Base-by-base conservation (phyloP, 2,113 vertebrate genomes). In the Sialia sialis region DNA sequence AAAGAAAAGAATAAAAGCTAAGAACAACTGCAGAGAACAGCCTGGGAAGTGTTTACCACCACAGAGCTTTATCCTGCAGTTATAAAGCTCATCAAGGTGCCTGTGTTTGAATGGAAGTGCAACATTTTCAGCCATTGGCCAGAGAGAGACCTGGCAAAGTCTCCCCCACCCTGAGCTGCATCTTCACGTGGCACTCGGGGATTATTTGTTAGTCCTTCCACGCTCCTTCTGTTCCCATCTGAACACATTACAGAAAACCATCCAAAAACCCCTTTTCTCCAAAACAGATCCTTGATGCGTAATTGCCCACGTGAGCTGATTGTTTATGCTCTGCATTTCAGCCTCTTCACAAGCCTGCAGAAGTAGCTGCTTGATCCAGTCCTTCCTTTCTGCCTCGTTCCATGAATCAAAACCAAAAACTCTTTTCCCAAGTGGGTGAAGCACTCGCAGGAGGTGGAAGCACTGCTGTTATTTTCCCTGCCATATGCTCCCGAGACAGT, bases 381-480 rank as follows among this genome's bases (percentile, higher is more conserved):
- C 64, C 87, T 93, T 69, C 91, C 78, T 26, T 36, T 49, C 72
- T 74, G 64, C 62, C 85, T 93, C 48, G 7, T 84, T 73, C 83
- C 76, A 10, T 7, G 9, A 74, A 84, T 60, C 82, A 49, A 85
- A 94, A 79, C 69, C 75, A 88, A 88, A 76, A 38, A 4, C 87
- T 60, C 85, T 90, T 80, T 21, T 80, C 95, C 92, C 75, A 67
- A 92, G 90, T 88, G 87, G 85, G 76, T 93, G 94, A 88, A 63
- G 84, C 84, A 54, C 84, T 84, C 1, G 3, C 78, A 92, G 93
- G 46, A 89, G 89, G 82, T 87, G 87, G 87, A 60, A 92, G 81
- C 90, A 67, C 79, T 93, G 95, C 85, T 95, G 95, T 92, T 95
- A 88, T 95, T 95, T 96, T 95, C 91, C 87, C 88, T 94, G 94